Conservation (phyloP, 1,140 invertebrate genomes). For the Proctacanthus coquilletti region DNA sequence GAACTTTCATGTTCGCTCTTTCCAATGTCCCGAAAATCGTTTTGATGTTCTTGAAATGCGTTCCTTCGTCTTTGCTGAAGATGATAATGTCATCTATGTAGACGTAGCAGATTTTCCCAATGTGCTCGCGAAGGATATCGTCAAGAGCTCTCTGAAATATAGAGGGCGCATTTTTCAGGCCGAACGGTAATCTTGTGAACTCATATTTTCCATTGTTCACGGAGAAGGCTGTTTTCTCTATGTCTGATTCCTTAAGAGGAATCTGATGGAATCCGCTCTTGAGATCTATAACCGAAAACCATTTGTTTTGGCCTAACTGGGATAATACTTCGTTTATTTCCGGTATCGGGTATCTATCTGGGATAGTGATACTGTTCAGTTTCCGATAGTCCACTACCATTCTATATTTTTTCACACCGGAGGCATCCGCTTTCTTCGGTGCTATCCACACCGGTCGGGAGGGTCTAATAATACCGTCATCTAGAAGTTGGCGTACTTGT, state of each 20-base stretch:
- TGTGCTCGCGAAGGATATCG: background rate
- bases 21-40: slow-evolving; percentile 13
- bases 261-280: slow-evolving; percentile 33
- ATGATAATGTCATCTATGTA: slow-evolving; percentile 18
- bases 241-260: slow-evolving; percentile 11
- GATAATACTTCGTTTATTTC: slow-evolving; percentile 32
- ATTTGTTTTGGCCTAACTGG: slow-evolving; percentile 20
- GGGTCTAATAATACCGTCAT: slow-evolving; percentile 16
- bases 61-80: slow-evolving; percentile 10
- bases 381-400: slow-evolving; percentile 20
- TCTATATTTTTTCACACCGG: slow-evolving; percentile 17
- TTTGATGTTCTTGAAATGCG: slow-evolving; percentile 12
- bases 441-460: slow-evolving; percentile 4
- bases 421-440: slow-evolving; percentile 4
- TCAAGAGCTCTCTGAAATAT: background rate
- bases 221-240: slow-evolving; percentile 24
- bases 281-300: slow-evolving; percentile 31
- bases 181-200: slow-evolving; percentile 23
- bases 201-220: slow-evolving; percentile 25
- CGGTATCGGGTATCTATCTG: slow-evolving; percentile 34
- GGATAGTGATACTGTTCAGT: slow-evolving; percentile 16
- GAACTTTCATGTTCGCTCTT: slow-evolving; percentile 27
- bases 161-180: slow-evolving; percentile 21
- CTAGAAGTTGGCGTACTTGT: slow-evolving; percentile 7
- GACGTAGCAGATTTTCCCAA: background rate